Percentiles rank a stretch among this genome's conserved stretches.
Conservation (phyloP, 2,113 vertebrate genomes). For the Myrmecophaga tridactyla region DNA sequence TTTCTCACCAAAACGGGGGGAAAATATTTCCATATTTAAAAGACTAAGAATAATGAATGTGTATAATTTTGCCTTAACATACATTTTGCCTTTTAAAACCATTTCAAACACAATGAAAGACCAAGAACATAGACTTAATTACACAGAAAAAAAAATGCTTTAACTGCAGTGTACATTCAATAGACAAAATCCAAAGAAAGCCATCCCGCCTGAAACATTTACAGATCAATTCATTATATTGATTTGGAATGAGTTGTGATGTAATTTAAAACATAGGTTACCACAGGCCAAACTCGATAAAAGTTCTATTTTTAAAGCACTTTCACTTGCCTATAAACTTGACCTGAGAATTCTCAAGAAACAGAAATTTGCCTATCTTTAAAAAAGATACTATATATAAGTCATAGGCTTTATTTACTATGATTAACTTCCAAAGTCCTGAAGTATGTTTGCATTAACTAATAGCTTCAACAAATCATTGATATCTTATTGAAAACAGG, state of each 20-base stretch:
- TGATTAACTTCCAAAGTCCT: background rate
- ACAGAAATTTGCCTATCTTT: conserved; percentile 1
- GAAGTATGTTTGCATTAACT: background rate
- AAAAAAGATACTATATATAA: background rate
- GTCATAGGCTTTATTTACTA: background rate
- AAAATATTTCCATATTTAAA: conserved; percentile 41
- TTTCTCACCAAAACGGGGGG: conserved; percentile 8
- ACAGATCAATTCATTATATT: conserved; percentile 75
- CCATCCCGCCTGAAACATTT: conserved; percentile 62
- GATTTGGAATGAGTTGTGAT: conserved; percentile 72
- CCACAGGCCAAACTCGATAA: conserved; percentile 66
- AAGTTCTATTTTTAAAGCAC: conserved; percentile 56
- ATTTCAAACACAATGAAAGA: conserved; percentile 65
- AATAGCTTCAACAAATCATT: conserved; percentile 42
- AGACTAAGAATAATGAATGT: conserved; percentile 38
- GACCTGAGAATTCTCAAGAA: conserved; percentile 53
- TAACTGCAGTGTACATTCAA: conserved; percentile 71
- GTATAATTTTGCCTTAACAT: conserved; percentile 65
- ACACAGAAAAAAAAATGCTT: conserved; percentile 49
- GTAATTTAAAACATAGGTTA: conserved; percentile 78
- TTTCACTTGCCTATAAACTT: conserved; percentile 47
- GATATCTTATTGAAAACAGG: conserved; percentile 37
- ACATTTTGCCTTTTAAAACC: conserved; percentile 65
- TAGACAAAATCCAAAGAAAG: conserved; percentile 74
- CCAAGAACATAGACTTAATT: conserved; percentile 71